These are phyloP conservation scores for Tonatia bakeri DNA, from an alignment of 2,113 vertebrate genomes.

Conservation along the genomic window DNA sequence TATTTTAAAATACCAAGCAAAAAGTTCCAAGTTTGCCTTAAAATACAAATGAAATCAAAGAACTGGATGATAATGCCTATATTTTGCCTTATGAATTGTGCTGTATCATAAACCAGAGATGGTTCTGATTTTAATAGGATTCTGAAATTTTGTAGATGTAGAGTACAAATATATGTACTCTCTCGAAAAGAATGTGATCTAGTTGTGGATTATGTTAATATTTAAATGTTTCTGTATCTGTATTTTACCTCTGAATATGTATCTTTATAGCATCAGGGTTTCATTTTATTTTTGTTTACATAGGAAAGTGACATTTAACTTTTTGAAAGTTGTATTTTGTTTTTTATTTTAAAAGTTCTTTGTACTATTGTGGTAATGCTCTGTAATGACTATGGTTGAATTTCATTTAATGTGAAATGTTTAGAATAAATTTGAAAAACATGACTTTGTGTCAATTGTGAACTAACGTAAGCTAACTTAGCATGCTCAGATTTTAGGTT, in stretches of 20 bases:
- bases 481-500: background rate
- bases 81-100: conserved; percentile 76
- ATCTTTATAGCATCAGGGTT: conserved; percentile 66
- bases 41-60: conserved; percentile 73
- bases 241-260: conserved; percentile 54
- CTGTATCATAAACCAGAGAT: conserved; percentile 74
- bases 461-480: background rate
- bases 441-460: background rate
- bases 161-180: conserved; percentile 58
- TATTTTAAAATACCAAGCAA: conserved; percentile 83
- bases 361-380: conserved; percentile 66
- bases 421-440: conserved; percentile 78
- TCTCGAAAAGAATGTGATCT: conserved; percentile 59
- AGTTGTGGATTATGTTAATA: conserved; percentile 16
- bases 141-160: conserved; percentile 64
- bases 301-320: conserved; percentile 64
- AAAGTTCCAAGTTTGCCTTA: conserved; percentile 89
- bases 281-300: conserved; percentile 72
- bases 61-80: conserved; percentile 77
- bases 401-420: conserved; percentile 73
- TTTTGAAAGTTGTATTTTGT: conserved; percentile 45
- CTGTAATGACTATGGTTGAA: conserved; percentile 62
- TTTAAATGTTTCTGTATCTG: conserved; percentile 69
- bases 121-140: conserved; percentile 70
- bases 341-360: conserved; percentile 49